These are phyloP conservation scores for Clanis bilineata DNA, from an alignment of 2,888 invertebrate genomes.

Conservation along the genomic window DNA sequence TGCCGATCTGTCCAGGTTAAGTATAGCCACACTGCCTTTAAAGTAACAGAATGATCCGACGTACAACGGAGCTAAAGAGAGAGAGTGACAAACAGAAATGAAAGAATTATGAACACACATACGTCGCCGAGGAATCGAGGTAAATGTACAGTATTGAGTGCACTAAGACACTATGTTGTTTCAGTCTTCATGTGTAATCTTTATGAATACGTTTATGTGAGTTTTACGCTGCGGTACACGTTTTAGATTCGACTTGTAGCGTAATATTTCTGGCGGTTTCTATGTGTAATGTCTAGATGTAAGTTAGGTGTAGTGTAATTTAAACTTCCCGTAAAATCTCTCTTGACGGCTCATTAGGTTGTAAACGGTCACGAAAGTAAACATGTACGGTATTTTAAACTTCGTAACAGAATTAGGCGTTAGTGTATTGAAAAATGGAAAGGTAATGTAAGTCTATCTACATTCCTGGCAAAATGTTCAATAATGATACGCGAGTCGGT, in stretches of 20 bases:
- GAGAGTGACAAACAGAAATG: conserved; percentile 48
- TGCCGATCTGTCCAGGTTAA: conserved; percentile 78
- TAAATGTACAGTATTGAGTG: conserved; percentile 73
- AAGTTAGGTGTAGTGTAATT: conserved; percentile 30
- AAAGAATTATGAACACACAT: conserved; percentile 39
- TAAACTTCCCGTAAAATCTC: conserved; percentile 23
- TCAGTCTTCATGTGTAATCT: conserved; percentile 13
- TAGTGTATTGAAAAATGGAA: conserved; percentile 49
- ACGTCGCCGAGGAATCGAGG: conserved; percentile 69
- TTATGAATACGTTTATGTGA: conserved; percentile 31
- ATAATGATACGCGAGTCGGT: conserved; percentile 39
- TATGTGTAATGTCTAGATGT: conserved; percentile 19
- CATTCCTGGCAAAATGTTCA: conserved; percentile 71
- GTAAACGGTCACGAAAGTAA: conserved; percentile 41
- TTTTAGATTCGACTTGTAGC: conserved; percentile 30
- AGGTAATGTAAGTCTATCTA: conserved; percentile 67
- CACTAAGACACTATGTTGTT: conserved; percentile 36
- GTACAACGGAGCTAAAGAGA: conserved; percentile 64
- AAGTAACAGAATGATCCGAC: conserved; percentile 63
- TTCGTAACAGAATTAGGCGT: conserved; percentile 55
- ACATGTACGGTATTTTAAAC: conserved; percentile 56
- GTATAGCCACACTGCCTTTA: conserved; percentile 77
- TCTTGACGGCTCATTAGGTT: conserved; percentile 51
- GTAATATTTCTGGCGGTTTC: conserved; percentile 10
- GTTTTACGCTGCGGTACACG: conserved; percentile 18